Evolutionary conservation across 2,797 vertebrate species (phyloP), one percentile per base, ranked within the genome.

Genomic region (Staurois parvus): DNA sequence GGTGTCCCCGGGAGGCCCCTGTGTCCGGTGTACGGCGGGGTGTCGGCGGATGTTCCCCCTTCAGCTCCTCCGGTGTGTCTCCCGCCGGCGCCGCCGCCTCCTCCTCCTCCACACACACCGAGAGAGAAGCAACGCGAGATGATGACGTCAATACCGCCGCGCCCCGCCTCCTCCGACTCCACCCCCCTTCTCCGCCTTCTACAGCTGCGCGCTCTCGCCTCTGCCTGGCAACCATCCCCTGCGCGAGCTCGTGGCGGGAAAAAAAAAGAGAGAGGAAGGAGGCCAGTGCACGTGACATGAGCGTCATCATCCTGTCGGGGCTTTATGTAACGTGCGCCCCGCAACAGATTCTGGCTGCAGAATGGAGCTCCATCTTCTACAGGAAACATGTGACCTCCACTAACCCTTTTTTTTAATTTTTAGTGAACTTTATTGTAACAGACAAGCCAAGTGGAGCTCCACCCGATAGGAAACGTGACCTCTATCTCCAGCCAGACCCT

Each of bases 101-200:
- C 37, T 37, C 75, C 42, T 72, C 75, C 81, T 79, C 81, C 81
- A 78, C 76, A 56, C 74, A 83, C 75, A 79, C 68, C 80, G 69
- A 68, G 37, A 45, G 75, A 75, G 29, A 72, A 29, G n/a, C 48
- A 56, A 75, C 85, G 69, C 80, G 79, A 77, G 64, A 82, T 8
- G 29, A 45, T 83, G 74, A 82, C 85, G 74, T 79, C 48, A 77
- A 45, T 32, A 0, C 11, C 62, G 28, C 28, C 73, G 45, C 26
- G 42, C 79, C 3, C 12, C 62, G 11, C 3, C 19, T 15, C 2
- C 64, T 3, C 8, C 37, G 29, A 21, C 40, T 6, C 17, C 5
- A 0, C 21, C 62, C 56, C 21, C 32, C n/a, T n/a, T n/a, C n/a
- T n/a, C 10, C 37, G 1, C 6, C 37, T 59, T 4, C 26, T 24